These are phyloP conservation scores for Pectinophora gossypiella DNA, from an alignment of 1,140 invertebrate genomes.

Conservation along the genomic window DNA sequence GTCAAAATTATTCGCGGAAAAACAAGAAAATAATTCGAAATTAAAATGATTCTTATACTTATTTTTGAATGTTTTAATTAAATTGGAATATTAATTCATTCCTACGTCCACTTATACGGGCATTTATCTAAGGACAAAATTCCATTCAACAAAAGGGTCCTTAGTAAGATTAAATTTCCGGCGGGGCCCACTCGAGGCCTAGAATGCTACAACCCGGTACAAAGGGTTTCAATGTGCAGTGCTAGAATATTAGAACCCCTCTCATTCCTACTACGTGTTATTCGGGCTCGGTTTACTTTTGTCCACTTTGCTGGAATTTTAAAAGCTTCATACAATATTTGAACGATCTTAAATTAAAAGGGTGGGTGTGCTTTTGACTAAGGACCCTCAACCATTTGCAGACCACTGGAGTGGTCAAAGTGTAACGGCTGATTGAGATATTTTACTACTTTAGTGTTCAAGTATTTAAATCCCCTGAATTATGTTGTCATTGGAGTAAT, in stretches of 20 bases:
- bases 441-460: too few relatives aligned
- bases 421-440: too few relatives aligned
- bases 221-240: constrained; percentile 41
- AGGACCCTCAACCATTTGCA: too few relatives aligned
- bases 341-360: too few relatives aligned
- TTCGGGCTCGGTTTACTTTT: too few relatives aligned
- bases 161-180: constrained; percentile 68
- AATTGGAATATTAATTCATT: constrained; percentile 56
- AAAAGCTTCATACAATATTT: too few relatives aligned
- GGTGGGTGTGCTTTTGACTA: too few relatives aligned
- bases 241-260: constrained; percentile 61
- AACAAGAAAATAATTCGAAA: neutral
- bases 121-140: constrained; percentile 64
- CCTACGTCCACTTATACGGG: constrained; percentile 35
- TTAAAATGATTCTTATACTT: neutral
- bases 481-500: too few relatives aligned
- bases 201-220: constrained; percentile 63
- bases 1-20: too few relatives aligned
- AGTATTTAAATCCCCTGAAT: too few relatives aligned
- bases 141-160: constrained; percentile 50
- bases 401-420: too few relatives aligned
- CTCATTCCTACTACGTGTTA: constrained; percentile 28
- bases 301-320: too few relatives aligned
- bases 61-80: constrained; percentile 42
- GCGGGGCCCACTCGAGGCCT: constrained; percentile 57